These are phyloP conservation scores for Dipodomys merriami DNA, from an alignment of 2,113 vertebrate species.

Conservation along the genomic window DNA sequence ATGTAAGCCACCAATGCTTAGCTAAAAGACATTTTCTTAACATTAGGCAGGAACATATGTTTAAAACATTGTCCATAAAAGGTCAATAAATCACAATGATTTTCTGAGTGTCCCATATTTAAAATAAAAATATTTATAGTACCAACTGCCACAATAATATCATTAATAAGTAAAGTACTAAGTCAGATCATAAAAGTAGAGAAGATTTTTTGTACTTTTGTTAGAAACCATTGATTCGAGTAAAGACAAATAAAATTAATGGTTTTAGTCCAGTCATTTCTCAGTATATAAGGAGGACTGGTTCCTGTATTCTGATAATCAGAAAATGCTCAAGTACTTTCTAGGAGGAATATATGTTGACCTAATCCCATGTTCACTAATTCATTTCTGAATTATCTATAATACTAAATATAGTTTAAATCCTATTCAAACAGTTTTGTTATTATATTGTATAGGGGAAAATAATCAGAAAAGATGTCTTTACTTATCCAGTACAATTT, in stretches of 20 bases:
- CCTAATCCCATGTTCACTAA: neutral
- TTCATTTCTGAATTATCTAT: neutral
- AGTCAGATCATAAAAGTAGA: neutral
- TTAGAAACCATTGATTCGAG: neutral
- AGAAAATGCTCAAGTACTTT: neutral
- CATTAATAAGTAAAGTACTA: neutral
- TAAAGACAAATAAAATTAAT: neutral
- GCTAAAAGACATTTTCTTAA: no score
- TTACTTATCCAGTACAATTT: neutral
- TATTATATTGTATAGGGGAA: neutral
- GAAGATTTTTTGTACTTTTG: neutral
- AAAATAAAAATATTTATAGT: neutral
- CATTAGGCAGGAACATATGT: neutral
- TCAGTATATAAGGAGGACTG: neutral
- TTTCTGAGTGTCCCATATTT: neutral
- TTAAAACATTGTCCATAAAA: neutral
- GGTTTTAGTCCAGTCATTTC: accelerated
- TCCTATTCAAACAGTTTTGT: neutral
- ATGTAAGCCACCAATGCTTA: no score
- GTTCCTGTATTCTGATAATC: neutral
- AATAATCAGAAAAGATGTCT: neutral
- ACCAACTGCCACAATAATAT: neutral
- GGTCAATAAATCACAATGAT: neutral
- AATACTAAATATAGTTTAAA: neutral
- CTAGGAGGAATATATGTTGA: neutral